Evolutionary conservation across 2,888 invertebrate genomes (phyloP).

Genomic region (Oscheius sp.): DNA sequence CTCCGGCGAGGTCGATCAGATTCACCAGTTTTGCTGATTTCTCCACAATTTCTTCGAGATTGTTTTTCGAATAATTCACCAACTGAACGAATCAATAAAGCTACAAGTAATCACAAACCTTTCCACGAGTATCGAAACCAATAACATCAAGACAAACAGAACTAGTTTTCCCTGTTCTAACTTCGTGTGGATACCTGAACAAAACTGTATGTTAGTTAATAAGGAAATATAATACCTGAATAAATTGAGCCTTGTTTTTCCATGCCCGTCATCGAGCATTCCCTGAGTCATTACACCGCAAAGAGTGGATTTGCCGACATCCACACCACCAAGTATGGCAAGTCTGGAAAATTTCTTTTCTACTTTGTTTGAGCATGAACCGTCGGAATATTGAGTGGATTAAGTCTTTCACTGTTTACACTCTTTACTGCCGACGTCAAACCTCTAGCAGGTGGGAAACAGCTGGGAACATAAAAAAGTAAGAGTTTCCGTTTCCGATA

Average conservation of each 20-base stretch:
- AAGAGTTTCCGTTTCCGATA: not conserved
- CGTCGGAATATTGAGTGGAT: conserved; percentile 20
- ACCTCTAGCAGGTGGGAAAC: conserved; percentile 17
- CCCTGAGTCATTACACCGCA: conserved; percentile 95
- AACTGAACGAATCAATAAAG: conserved; percentile 42
- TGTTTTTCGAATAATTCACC: conserved; percentile 62
- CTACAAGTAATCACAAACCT: conserved; percentile 44
- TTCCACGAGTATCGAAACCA: conserved; percentile 81
- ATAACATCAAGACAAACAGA: conserved; percentile 87
- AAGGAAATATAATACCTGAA: conserved; percentile 74
- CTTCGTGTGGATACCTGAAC: conserved; percentile 84
- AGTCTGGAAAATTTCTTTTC: conserved; percentile 76
- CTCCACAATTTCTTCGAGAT: conserved; percentile 83
- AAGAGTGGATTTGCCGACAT: conserved; percentile 87
- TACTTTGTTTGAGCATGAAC: not conserved
- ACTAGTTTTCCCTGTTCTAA: conserved; percentile 91
- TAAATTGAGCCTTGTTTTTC: conserved; percentile 92
- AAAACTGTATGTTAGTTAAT: not conserved
- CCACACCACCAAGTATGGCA: conserved; percentile 92
- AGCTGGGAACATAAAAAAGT: conserved; percentile 11
- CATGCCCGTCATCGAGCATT: conserved; percentile 87
- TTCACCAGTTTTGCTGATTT: conserved; percentile 90
- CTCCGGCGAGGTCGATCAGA: conserved; percentile 93
- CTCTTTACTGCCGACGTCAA: conserved; percentile 25
- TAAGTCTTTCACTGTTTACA: conserved; percentile 23